phyloP scores from a whole-genome alignment of 2,888 invertebrate genomes.

The Melangyna quadrimaculata region DNA sequence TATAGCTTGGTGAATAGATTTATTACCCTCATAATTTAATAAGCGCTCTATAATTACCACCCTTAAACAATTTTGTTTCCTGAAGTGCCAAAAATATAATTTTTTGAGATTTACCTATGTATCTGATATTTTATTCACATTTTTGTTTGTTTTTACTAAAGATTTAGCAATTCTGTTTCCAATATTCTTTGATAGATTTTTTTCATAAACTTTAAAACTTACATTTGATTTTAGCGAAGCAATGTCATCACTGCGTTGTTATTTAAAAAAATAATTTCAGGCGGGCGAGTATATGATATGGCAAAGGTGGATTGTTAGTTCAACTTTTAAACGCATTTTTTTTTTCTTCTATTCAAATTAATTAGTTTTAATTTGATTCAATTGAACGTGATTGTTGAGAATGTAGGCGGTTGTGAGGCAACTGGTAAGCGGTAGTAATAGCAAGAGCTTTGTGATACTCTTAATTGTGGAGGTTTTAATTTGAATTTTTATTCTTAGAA shows the following conservation, averaged over 20 bases:
- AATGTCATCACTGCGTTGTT: background rate
- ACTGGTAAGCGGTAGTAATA: background rate
- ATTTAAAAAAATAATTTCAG: constrained; percentile 42
- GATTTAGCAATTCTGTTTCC: background rate
- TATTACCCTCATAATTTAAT: too few relatives aligned
- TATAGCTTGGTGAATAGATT: too few relatives aligned
- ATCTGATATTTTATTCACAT: too few relatives aligned
- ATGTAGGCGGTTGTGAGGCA: constrained; percentile 33
- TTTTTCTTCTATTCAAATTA: constrained; percentile 58
- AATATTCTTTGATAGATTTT: too few relatives aligned
- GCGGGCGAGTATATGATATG: background rate
- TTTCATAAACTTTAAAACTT: background rate
- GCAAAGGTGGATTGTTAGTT: constrained; percentile 1
- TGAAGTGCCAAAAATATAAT: too few relatives aligned
- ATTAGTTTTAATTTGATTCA: constrained; percentile 69
- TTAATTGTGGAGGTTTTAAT: constrained; percentile 34
- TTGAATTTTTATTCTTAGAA: constrained; percentile 33
- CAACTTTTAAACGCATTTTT: background rate
- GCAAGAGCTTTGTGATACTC: background rate
- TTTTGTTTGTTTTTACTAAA: too few relatives aligned
- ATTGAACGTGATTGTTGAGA: constrained; percentile 61
- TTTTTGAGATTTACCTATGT: too few relatives aligned
- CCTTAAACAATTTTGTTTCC: too few relatives aligned
- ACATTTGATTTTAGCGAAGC: background rate
- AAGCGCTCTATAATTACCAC: too few relatives aligned